Percentiles rank a stretch among this genome's conserved stretches.
These are phyloP conservation scores for Cathartes aura DNA, from an alignment of 2,113 vertebrate genomes.

Conservation along the genomic window DNA sequence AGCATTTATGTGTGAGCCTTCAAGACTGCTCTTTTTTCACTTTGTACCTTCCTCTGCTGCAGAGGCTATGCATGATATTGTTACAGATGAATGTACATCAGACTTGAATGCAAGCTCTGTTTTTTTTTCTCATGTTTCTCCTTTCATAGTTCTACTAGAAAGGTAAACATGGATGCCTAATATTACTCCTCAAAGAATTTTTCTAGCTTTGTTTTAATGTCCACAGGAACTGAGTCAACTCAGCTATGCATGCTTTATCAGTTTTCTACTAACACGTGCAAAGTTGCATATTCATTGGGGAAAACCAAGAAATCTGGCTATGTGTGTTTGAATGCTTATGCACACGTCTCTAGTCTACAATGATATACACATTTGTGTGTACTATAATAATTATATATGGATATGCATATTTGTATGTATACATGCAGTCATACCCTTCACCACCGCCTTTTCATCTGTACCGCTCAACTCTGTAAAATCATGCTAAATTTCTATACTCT, in stretches of 20 bases:
- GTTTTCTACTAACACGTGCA: not conserved
- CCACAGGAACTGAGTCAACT: not conserved
- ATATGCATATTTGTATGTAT: not conserved
- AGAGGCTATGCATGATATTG: fast-evolving
- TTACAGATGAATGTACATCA: not conserved
- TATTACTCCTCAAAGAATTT: not conserved
- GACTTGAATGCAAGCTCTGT: not conserved
- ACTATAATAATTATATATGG: not conserved
- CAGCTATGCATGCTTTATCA: not conserved
- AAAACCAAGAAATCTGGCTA: not conserved
- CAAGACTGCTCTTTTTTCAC: not conserved
- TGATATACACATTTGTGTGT: fast-evolving
- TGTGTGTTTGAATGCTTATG: not conserved
- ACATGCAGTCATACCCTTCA: not conserved
- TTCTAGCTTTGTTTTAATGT: not conserved
- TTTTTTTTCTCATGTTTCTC: not conserved
- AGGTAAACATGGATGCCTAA: not conserved
- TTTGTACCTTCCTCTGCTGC: not conserved
- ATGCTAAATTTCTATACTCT: not conserved
- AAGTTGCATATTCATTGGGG: not conserved
- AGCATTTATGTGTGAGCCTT: not conserved
- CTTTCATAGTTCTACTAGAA: not conserved
- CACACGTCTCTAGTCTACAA: not conserved
- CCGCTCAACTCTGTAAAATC: not conserved
- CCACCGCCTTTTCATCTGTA: not conserved